Evolutionary conservation across 2,797 vertebrate genomes (phyloP).

Genomic region (Amblyopsis hoosieri): DNA sequence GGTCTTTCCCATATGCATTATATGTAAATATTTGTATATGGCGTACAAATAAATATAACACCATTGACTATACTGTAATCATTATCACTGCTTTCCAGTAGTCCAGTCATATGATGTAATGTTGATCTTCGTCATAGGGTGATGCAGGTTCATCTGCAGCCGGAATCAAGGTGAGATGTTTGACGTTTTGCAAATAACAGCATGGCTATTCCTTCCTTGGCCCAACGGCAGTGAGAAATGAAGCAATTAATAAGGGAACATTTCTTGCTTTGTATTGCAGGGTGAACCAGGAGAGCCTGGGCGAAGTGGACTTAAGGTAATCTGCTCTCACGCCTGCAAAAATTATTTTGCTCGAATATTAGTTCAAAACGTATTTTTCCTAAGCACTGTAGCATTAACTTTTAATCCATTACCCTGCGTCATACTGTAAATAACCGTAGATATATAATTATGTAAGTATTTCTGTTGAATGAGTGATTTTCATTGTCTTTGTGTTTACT

Average conservation of each 20-base stretch:
- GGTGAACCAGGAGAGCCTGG: conserved; percentile 97
- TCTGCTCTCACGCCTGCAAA: conserved; percentile 1
- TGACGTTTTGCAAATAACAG: neutral
- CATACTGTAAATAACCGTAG: too few relatives aligned
- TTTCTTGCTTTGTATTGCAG: conserved; percentile 69
- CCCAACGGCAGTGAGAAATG: neutral
- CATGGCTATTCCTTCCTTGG: neutral
- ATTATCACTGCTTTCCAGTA: neutral
- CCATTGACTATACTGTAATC: neutral
- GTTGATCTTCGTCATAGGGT: conserved; percentile 76
- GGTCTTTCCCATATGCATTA: too few relatives aligned
- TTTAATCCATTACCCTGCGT: neutral
- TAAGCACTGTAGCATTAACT: neutral
- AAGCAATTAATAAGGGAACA: conserved; percentile 2
- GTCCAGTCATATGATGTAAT: neutral
- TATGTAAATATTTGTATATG: too few relatives aligned
- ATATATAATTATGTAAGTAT: too few relatives aligned
- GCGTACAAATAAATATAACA: neutral
- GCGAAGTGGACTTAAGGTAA: conserved; percentile 92
- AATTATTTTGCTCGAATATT: neutral
- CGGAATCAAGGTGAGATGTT: conserved; percentile 92
- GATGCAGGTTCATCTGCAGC: conserved; percentile 95
- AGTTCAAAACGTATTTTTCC: neutral
- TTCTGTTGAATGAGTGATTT: neutral
- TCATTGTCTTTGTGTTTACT: neutral